A percentile compares a stretch with the other conserved stretches of the same genome.
Conservation (phyloP, 2,888 invertebrate genomes). For the Glaucopsyche alexis region DNA sequence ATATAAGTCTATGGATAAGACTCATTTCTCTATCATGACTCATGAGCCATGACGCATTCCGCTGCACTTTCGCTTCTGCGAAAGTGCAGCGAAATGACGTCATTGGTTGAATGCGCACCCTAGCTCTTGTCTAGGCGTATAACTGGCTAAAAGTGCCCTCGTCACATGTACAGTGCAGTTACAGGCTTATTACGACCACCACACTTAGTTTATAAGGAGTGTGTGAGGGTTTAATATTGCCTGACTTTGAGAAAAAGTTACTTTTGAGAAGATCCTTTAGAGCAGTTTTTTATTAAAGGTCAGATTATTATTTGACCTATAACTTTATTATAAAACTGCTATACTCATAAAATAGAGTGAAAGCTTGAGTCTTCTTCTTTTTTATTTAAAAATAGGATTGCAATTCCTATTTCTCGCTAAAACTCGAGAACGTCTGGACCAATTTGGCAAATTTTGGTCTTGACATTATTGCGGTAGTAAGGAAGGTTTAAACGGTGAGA, state of each 20-base stretch:
- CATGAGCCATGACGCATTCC: background rate
- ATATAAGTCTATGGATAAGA: no score
- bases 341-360: no score
- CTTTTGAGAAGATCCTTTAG: background rate
- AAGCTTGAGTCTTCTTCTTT: no score
- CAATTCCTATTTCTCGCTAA: no score
- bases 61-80: slow-evolving; percentile 19
- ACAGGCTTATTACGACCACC: slow-evolving; percentile 37
- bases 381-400: no score
- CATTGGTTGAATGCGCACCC: slow-evolving; percentile 73
- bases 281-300: background rate
- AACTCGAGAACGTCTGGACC: no score
- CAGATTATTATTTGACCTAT: no score
- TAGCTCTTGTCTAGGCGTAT: slow-evolving; percentile 43
- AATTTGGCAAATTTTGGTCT: no score
- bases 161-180: slow-evolving; percentile 40
- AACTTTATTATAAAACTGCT: no score
- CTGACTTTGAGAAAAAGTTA: background rate
- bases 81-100: slow-evolving; percentile 54
- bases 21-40: background rate
- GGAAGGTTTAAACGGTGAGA: no score
- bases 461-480: no score
- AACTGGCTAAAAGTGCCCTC: slow-evolving; percentile 41
- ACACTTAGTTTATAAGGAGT: slow-evolving; percentile 30
- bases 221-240: background rate